Evolutionary conservation across 2,113 vertebrate species (phyloP).

Genomic region (Heterocephalus glaber): DNA sequence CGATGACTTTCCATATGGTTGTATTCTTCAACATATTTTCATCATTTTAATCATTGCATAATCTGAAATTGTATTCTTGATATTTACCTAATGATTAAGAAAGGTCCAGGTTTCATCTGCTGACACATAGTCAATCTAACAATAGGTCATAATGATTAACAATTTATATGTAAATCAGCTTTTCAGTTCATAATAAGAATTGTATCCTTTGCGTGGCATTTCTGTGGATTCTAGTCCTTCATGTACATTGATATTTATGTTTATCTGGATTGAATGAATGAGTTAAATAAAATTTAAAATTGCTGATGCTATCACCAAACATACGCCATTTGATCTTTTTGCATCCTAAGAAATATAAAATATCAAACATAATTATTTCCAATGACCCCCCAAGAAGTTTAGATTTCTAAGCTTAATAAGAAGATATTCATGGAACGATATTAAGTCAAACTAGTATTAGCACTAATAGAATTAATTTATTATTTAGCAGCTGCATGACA

Average conservation of each 20-base stretch:
- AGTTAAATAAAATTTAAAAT: not conserved
- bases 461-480: not conserved
- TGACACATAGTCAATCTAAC: not conserved
- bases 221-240: not conserved
- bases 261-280: not conserved
- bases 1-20: not conserved
- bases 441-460: not conserved
- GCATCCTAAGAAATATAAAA: not conserved
- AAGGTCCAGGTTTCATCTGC: not conserved
- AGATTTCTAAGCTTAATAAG: not conserved
- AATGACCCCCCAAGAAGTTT: not conserved
- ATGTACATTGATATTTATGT: not conserved
- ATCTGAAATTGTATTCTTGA: not conserved
- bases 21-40: not conserved
- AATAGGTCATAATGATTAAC: not conserved
- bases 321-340: not conserved
- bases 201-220: not conserved
- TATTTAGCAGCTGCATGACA: not conserved
- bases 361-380: not conserved
- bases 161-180: not conserved
- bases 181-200: not conserved
- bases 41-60: not conserved
- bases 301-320: not conserved
- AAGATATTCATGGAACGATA: not conserved
- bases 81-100: not conserved